Evolutionary conservation across 2,113 vertebrate genomes (phyloP).

Genomic region (Hypomesus transpacificus): DNA sequence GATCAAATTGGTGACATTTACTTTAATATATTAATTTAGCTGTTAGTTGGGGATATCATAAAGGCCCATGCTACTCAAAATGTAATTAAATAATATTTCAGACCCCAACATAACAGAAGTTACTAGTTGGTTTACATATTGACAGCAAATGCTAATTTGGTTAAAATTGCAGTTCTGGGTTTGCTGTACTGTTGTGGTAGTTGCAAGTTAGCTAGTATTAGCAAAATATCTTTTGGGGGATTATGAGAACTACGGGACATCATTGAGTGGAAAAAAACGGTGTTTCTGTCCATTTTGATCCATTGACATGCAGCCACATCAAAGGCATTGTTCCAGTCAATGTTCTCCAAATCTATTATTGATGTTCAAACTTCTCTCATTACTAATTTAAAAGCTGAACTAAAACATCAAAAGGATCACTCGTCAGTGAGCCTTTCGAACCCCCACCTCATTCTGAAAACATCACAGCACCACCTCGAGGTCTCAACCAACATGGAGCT

Average conservation of each 20-base stretch:
- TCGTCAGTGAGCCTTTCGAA: slow-evolving; percentile 17
- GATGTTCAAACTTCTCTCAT: slow-evolving; percentile 51
- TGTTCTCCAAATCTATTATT: slow-evolving; percentile 53
- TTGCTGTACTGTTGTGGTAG: no score
- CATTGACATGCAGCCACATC: slow-evolving; percentile 53
- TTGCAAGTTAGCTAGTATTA: no score
- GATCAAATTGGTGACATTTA: no score
- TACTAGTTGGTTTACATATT: no score
- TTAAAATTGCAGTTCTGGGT: no score
- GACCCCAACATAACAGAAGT: no score
- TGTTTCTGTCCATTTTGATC: slow-evolving; percentile 35
- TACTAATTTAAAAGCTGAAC: slow-evolving; percentile 25
- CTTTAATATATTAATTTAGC: no score
- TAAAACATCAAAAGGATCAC: slow-evolving; percentile 49
- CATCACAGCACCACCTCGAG: slow-evolving; percentile 20
- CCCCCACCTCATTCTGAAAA: slow-evolving; percentile 36
- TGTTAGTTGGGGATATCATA: no score
- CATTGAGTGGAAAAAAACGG: slow-evolving; percentile 5
- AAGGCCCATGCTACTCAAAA: no score
- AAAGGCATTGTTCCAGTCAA: slow-evolving; percentile 49
- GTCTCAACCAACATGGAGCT: slow-evolving; percentile 38
- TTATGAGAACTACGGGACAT: not conserved
- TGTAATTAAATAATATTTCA: no score
- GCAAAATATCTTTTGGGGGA: no score
- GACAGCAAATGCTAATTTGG: no score